Conservation (phyloP, 2,888 invertebrate genomes). For the Lithophane semibrunnea region DNA sequence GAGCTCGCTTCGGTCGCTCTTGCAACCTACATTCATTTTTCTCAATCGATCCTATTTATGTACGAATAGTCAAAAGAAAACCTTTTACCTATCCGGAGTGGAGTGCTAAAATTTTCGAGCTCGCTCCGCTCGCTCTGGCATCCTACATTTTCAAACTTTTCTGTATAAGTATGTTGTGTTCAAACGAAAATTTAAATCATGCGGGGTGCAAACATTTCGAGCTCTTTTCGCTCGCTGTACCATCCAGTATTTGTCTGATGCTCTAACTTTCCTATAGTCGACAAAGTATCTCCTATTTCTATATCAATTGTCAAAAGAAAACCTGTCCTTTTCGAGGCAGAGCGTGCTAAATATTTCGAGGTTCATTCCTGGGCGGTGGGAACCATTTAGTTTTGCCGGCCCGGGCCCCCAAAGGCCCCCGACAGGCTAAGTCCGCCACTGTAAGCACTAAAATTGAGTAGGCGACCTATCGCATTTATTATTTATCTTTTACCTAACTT, state of each 20-base stretch:
- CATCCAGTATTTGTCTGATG: not conserved
- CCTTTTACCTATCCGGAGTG: too few species aligned
- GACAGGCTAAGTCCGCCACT: not conserved
- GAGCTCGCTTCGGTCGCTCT: too few species aligned
- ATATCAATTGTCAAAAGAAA: too few species aligned
- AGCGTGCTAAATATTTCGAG: not conserved
- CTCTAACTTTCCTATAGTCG: not conserved
- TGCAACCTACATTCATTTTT: too few species aligned
- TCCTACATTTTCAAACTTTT: not conserved
- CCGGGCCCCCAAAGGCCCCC: not conserved
- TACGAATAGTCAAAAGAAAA: too few species aligned
- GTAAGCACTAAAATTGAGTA: too few species aligned
- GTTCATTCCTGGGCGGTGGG: not conserved
- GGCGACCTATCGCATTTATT: too few species aligned
- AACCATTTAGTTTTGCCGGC: not conserved
- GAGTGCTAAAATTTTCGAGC: too few species aligned
- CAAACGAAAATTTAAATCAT: not conserved
- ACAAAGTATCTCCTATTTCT: not conserved
- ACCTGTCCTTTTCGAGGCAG: not conserved
- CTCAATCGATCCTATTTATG: too few species aligned
- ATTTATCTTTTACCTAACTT: too few species aligned
- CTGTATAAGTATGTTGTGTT: not conserved
- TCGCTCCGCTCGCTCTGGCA: not conserved
- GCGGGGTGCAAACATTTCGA: not conserved
- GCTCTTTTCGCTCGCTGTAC: not conserved